These are phyloP conservation scores for Procambarus clarkii DNA, from an alignment of 1,140 invertebrate genomes.

Conservation along the genomic window DNA sequence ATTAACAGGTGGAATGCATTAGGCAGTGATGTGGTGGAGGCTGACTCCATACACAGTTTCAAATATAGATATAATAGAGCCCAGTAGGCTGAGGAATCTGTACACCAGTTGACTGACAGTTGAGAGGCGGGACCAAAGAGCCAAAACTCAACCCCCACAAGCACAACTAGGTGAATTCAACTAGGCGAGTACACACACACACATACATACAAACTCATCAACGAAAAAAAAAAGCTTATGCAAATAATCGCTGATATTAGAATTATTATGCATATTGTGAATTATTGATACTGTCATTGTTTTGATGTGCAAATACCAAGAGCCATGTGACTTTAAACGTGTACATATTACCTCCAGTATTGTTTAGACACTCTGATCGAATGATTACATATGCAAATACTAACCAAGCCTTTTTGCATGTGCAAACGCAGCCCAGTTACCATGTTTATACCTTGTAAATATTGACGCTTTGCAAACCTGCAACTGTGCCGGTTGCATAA, in stretches of 20 bases:
- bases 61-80: no score
- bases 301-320: background rate
- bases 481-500: constrained; percentile 20
- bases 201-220: background rate
- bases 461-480: constrained; percentile 25
- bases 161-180: no score
- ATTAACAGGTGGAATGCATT: no score
- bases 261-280: background rate
- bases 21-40: no score
- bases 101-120: no score
- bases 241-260: background rate
- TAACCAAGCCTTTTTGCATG: constrained; percentile 37
- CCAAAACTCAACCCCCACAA: no score
- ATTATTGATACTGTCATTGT: background rate
- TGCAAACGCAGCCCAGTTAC: constrained; percentile 33
- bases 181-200: no score
- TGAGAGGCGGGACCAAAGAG: no score
- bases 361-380: constrained; percentile 40
- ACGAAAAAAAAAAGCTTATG: background rate
- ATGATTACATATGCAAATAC: constrained; percentile 46
- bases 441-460: constrained; percentile 23
- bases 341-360: constrained; percentile 17
- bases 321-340: background rate
- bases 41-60: no score
- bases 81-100: no score